phyloP scores from a whole-genome alignment of 2,113 vertebrate genomes.

The Daubentonia madagascariensis region DNA sequence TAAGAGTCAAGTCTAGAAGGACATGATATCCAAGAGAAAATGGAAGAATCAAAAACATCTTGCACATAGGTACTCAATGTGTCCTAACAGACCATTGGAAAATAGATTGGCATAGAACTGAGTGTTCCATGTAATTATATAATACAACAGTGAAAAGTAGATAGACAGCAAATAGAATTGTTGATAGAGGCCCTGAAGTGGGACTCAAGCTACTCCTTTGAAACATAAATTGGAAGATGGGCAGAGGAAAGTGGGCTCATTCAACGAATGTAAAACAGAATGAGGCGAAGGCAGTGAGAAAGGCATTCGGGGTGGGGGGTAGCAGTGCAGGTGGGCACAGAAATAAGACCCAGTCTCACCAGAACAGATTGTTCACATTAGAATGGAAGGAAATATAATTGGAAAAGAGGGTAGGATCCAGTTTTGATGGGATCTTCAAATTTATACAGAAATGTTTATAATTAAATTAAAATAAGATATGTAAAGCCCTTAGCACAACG shows the following conservation, averaged over 20 bases:
- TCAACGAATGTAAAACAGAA: neutral
- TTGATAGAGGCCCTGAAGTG: neutral
- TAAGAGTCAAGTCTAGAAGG: neutral
- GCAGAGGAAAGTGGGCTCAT: neutral
- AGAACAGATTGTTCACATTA: neutral
- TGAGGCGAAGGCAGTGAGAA: neutral
- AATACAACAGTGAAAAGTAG: neutral
- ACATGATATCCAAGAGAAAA: constrained; percentile 1
- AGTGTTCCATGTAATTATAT: neutral
- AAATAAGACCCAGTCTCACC: neutral
- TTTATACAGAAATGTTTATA: neutral
- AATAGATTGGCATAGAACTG: neutral
- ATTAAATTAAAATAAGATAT: neutral
- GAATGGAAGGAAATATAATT: neutral
- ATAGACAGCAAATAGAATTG: neutral
- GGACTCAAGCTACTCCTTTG: neutral
- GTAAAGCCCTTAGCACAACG: neutral
- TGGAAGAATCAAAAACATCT: neutral
- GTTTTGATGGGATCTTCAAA: neutral
- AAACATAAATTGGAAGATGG: neutral
- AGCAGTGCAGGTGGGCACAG: neutral
- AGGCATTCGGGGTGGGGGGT: neutral
- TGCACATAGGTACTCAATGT: neutral
- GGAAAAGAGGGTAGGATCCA: neutral
- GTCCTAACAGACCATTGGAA: neutral